phyloP scores from a whole-genome alignment of 2,113 vertebrate genomes.

The Pagrus major region DNA sequence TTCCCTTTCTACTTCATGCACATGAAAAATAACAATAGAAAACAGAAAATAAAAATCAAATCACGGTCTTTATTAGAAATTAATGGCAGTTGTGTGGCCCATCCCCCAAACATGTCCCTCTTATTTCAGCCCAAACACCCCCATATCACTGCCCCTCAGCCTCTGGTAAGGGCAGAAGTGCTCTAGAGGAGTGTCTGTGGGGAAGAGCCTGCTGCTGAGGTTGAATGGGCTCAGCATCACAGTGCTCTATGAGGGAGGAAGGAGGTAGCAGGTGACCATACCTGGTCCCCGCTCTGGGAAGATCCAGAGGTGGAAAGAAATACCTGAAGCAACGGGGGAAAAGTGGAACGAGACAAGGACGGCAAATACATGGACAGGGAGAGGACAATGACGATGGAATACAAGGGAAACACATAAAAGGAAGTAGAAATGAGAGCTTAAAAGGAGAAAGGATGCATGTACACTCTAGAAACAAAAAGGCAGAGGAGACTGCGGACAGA shows the following conservation, averaged over 20 bases:
- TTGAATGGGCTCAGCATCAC: slow-evolving; percentile 89
- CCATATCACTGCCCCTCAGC: slow-evolving; percentile 58
- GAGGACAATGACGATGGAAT: slow-evolving; percentile 40
- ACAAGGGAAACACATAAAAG: slow-evolving; percentile 49
- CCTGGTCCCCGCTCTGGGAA: slow-evolving; percentile 92
- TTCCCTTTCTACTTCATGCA: background rate
- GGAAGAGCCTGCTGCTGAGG: slow-evolving; percentile 86
- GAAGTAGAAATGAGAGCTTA: slow-evolving; percentile 60
- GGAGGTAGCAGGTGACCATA: slow-evolving; percentile 94
- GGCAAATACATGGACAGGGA: slow-evolving; percentile 80
- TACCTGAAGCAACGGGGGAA: slow-evolving; percentile 88
- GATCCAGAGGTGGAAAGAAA: slow-evolving; percentile 96
- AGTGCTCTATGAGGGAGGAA: slow-evolving; percentile 91
- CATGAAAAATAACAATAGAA: slow-evolving; percentile 6
- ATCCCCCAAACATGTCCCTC: rapidly evolving
- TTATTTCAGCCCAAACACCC: background rate
- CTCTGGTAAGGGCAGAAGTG: slow-evolving; percentile 72
- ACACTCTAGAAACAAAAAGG: slow-evolving; percentile 7
- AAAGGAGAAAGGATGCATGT: slow-evolving; percentile 19
- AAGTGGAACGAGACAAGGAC: slow-evolving; percentile 81
- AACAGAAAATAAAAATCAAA: background rate
- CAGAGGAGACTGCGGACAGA: slow-evolving; percentile 16
- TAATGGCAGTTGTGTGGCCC: background rate
- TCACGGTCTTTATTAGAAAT: slow-evolving; percentile 37
- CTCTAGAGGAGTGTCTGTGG: slow-evolving; percentile 69